A percentile compares a stretch with the other conserved stretches of the same genome.
Conservation (phyloP, 2,797 vertebrate genomes). For the Gymnocypris eckloni region DNA sequence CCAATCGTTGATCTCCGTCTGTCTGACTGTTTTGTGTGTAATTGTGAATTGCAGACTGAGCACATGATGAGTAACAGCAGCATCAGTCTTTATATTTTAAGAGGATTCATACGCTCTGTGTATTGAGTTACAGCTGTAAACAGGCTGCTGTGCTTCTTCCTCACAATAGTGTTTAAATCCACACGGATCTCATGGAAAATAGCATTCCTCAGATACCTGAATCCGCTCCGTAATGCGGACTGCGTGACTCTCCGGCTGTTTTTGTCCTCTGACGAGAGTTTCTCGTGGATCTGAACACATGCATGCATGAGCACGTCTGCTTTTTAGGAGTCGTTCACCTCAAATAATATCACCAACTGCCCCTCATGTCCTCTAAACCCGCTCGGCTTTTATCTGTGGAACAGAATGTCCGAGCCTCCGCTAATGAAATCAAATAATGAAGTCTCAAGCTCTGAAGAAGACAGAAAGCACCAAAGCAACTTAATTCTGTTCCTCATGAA, state of each 20-base stretch:
- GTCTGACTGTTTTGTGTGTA: background rate
- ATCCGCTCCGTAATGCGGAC: background rate
- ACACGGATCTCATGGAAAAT: background rate
- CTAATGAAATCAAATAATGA: background rate
- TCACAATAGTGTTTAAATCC: background rate
- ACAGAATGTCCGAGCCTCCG: background rate
- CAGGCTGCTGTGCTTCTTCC: background rate
- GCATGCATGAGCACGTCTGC: background rate
- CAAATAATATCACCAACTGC: background rate
- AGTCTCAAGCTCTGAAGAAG: background rate
- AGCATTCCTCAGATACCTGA: constrained; percentile 29
- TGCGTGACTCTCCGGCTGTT: background rate
- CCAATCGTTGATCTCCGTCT: background rate
- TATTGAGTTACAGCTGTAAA: background rate
- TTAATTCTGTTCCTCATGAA: background rate
- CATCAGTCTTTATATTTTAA: background rate
- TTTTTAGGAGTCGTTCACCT: background rate
- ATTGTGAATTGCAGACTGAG: background rate
- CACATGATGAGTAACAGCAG: background rate
- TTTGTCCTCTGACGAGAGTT: background rate
- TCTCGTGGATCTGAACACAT: background rate
- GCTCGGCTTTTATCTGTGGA: background rate
- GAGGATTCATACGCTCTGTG: background rate
- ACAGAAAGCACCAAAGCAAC: background rate
- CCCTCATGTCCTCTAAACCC: background rate